These are phyloP conservation scores for Andrena bicolor DNA, from an alignment of 2,888 invertebrate species.

Conservation along the genomic window DNA sequence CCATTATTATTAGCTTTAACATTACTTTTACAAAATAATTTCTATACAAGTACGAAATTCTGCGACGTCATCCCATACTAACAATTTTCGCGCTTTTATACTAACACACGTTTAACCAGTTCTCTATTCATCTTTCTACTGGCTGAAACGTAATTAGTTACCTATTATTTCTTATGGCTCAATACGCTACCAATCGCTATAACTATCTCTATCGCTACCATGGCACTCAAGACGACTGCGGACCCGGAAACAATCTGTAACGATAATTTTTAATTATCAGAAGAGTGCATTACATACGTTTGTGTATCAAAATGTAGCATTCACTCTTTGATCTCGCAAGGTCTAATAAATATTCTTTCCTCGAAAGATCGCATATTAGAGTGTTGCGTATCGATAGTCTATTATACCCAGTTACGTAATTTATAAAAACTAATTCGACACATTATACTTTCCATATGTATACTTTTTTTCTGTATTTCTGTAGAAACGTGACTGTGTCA, in stretches of 20 bases:
- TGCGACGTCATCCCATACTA: background rate
- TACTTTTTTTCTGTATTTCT: background rate
- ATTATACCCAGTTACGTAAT: background rate
- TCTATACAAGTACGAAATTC: slow-evolving; percentile 30
- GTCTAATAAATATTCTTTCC: slow-evolving; percentile 15
- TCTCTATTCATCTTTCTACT: slow-evolving; percentile 12
- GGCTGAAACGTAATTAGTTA: slow-evolving; percentile 20
- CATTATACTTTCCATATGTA: background rate
- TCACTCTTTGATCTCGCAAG: background rate
- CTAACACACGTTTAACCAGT: slow-evolving; percentile 25
- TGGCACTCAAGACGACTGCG: slow-evolving; percentile 77
- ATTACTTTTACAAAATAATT: slow-evolving; percentile 15
- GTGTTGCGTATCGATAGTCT: background rate
- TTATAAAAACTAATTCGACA: background rate
- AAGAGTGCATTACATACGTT: background rate
- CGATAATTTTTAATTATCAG: slow-evolving; percentile 22
- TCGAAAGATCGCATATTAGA: background rate
- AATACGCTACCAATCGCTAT: background rate
- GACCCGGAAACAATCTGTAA: slow-evolving; percentile 74
- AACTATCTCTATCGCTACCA: slow-evolving; percentile 67
- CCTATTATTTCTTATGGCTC: background rate
- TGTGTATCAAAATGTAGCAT: background rate
- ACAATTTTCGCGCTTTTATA: slow-evolving; percentile 17
- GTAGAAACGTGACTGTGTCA: background rate
- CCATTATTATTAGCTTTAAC: background rate